Evolutionary conservation across 2,113 vertebrate genomes (phyloP).

Genomic region (Scomber japonicus): DNA sequence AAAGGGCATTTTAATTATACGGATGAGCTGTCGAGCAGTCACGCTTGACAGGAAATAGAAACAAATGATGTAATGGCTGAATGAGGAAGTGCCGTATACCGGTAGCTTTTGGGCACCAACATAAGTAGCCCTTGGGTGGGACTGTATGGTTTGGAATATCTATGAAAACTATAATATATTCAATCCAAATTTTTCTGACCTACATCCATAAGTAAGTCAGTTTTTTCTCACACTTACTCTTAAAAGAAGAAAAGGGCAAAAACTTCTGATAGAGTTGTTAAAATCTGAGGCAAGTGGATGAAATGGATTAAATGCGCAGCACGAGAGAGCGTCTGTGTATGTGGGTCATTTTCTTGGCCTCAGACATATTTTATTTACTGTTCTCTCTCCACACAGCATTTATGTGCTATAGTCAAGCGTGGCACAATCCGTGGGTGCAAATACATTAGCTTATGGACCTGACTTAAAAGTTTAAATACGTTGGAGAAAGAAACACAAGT

Average conservation of each 20-base stretch:
- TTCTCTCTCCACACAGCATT: slow-evolving; percentile 14
- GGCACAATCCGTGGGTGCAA: neutral
- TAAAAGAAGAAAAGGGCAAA: slow-evolving; percentile 28
- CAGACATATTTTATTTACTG: slow-evolving; percentile 51
- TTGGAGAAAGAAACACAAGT: slow-evolving; percentile 6
- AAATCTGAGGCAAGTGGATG: slow-evolving; percentile 53
- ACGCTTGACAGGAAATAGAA: slow-evolving; percentile 74
- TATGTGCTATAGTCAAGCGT: neutral
- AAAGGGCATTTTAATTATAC: slow-evolving; percentile 85
- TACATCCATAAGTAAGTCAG: slow-evolving; percentile 18
- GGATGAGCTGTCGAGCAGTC: slow-evolving; percentile 80
- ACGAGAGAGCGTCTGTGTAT: slow-evolving; percentile 16
- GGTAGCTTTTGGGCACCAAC: slow-evolving; percentile 31
- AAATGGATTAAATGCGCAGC: slow-evolving; percentile 37
- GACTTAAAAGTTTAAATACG: slow-evolving; percentile 37
- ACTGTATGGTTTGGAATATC: slow-evolving; percentile 31
- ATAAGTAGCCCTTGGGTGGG: slow-evolving; percentile 14
- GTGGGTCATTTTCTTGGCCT: slow-evolving; percentile 34
- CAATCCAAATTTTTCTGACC: slow-evolving; percentile 36
- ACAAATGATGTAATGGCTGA: slow-evolving; percentile 79
- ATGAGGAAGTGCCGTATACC: slow-evolving; percentile 49
- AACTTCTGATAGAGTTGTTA: slow-evolving; percentile 49
- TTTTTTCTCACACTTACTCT: slow-evolving; percentile 11
- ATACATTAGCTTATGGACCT: slow-evolving; percentile 22
- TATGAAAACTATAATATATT: slow-evolving; percentile 41